A percentile compares a stretch with the other conserved stretches of the same genome.
These are phyloP conservation scores for Tiliqua scincoides DNA, from an alignment of 2,113 vertebrate genomes.

Conservation along the genomic window DNA sequence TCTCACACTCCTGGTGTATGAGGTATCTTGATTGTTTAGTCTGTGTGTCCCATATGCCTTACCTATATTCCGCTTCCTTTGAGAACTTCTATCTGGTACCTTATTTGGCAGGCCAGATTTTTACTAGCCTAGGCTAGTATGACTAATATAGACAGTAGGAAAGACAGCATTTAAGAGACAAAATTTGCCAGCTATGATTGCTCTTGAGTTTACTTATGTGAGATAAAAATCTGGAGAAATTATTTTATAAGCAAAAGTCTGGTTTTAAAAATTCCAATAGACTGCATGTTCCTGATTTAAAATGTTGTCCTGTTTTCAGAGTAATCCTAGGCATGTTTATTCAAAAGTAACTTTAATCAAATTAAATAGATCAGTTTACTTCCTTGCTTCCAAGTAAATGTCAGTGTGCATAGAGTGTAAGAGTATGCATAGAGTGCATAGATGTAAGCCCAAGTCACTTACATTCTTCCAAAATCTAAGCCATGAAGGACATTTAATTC, in stretches of 20 bases:
- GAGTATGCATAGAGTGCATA: too few species aligned
- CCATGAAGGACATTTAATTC: not conserved
- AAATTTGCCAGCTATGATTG: not conserved
- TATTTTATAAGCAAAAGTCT: not conserved
- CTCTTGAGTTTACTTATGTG: not conserved
- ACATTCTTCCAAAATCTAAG: not conserved
- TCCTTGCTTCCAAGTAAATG: too few species aligned
- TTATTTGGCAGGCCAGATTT: conserved; percentile 42
- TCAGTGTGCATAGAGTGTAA: too few species aligned
- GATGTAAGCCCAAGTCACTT: not conserved
- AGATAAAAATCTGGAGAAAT: too few species aligned
- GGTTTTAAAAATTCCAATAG: not conserved
- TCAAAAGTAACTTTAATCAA: too few species aligned
- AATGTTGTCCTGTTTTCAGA: not conserved
- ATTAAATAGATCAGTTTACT: too few species aligned
- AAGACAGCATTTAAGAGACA: conserved; percentile 18
- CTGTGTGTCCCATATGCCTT: conserved; percentile 46
- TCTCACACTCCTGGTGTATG: conserved; percentile 42
- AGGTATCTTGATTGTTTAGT: conserved; percentile 16
- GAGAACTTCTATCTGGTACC: conserved; percentile 4
- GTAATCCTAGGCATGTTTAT: too few species aligned
- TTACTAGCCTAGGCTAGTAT: conserved; percentile 31
- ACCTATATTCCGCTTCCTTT: not conserved
- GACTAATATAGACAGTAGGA: not conserved
- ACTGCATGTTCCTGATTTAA: not conserved